Evolutionary conservation across 2,888 invertebrate species (phyloP).

Genomic region (Drosophila ustulata): DNA sequence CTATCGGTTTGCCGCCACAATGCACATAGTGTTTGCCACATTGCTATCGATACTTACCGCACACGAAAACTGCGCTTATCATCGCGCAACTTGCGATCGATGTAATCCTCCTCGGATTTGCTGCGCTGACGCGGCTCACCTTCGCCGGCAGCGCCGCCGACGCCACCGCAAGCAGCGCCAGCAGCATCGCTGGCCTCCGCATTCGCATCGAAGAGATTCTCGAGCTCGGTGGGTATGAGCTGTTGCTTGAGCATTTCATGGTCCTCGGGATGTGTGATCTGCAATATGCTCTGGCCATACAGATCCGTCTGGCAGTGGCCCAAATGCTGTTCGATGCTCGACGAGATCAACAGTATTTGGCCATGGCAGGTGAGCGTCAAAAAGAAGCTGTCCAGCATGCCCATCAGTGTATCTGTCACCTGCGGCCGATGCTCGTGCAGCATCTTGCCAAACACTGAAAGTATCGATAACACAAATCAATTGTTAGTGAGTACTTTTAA

Average conservation of each 20-base stretch:
- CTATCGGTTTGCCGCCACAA: neutral
- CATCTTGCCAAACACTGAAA: constrained; percentile 86
- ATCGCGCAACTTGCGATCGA: constrained; percentile 84
- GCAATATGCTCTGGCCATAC: constrained; percentile 92
- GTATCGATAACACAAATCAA: neutral
- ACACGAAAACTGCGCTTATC: constrained; percentile 87
- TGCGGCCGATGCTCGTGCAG: constrained; percentile 86
- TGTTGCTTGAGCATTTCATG: constrained; percentile 90
- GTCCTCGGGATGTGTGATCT: constrained; percentile 92
- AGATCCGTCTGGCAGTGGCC: constrained; percentile 95
- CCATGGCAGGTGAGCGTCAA: constrained; percentile 92
- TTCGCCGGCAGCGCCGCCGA: constrained; percentile 67
- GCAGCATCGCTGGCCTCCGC: constrained; percentile 85
- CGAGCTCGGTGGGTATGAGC: constrained; percentile 86
- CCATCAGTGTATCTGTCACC: constrained; percentile 88
- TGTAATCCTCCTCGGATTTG: constrained; percentile 83
- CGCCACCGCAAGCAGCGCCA: neutral
- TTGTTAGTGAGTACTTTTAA: neutral
- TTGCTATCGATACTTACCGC: constrained; percentile 78
- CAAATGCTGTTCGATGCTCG: constrained; percentile 92
- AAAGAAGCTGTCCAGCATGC: constrained; percentile 92
- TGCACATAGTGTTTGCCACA: neutral
- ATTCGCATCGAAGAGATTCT: constrained; percentile 83
- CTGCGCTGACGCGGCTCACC: constrained; percentile 86
- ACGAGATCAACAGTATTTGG: constrained; percentile 93